A percentile compares a stretch with the other conserved stretches of the same genome.
These are phyloP conservation scores for Hemicordylus capensis DNA, from an alignment of 2,113 vertebrate species.

Conservation along the genomic window DNA sequence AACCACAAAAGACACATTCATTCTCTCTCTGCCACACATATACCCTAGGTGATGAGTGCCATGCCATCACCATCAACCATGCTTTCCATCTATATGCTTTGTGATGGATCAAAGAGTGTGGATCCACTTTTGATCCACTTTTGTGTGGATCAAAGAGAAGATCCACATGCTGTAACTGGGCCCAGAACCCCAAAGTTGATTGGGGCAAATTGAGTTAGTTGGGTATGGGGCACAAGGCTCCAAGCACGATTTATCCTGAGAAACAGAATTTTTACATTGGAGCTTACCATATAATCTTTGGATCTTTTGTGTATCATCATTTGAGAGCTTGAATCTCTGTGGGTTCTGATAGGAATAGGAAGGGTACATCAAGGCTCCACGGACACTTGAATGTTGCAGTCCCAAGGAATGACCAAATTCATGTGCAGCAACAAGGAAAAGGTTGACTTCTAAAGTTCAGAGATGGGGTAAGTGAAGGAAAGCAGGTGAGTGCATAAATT, in stretches of 20 bases:
- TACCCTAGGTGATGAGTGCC: not conserved
- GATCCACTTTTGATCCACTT: no score
- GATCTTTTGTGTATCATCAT: constrained; percentile 79
- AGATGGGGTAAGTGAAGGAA: not conserved
- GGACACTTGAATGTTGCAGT: constrained; percentile 80
- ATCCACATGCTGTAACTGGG: not conserved
- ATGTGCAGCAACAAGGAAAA: constrained; percentile 80
- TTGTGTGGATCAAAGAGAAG: not conserved
- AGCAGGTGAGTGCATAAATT: not conserved
- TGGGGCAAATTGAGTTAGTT: not conserved
- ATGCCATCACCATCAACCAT: not conserved
- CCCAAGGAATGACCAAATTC: constrained; percentile 89
- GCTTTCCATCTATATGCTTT: not conserved
- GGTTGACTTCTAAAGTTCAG: constrained; percentile 75
- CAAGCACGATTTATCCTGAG: no score
- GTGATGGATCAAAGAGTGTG: no score
- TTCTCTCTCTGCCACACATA: no score
- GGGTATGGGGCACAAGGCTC: not conserved
- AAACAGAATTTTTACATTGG: not conserved
- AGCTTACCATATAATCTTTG: constrained; percentile 84
- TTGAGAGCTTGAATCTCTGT: constrained; percentile 70
- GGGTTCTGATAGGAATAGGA: constrained; percentile 64
- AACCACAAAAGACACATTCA: no score
- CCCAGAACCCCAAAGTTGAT: not conserved
- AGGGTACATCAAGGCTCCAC: constrained; percentile 83